Evolutionary conservation across 2,113 vertebrate genomes (phyloP).

Genomic region (Rhinoptilus africanus): DNA sequence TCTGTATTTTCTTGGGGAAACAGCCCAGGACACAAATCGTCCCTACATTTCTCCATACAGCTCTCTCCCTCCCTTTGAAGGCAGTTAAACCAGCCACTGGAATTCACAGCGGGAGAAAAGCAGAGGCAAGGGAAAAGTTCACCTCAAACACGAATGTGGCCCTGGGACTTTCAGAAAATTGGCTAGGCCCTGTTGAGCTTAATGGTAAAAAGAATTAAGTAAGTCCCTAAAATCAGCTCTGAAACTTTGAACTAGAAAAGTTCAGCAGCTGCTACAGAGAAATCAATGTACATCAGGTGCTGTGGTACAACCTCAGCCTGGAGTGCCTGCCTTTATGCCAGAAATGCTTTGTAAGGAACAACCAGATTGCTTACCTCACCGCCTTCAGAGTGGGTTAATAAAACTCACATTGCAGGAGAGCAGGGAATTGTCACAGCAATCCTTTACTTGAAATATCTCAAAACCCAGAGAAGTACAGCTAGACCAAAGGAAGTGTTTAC

Average conservation of each 20-base stretch:
- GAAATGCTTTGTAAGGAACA: background rate
- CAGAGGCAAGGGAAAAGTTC: background rate
- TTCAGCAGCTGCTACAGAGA: background rate
- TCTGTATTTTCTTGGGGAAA: background rate
- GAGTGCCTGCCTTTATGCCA: background rate
- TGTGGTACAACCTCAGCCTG: background rate
- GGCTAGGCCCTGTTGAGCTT: background rate
- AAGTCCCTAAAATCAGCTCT: background rate
- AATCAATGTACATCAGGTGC: background rate
- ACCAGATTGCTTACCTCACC: background rate
- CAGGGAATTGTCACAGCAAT: background rate
- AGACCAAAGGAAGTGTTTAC: background rate
- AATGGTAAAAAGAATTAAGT: background rate
- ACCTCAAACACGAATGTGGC: fast-evolving
- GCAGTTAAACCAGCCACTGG: background rate
- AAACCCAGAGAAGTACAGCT: background rate
- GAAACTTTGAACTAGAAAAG: background rate
- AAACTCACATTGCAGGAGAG: background rate
- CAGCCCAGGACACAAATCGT: background rate
- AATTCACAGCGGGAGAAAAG: background rate
- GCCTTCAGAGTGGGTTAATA: background rate
- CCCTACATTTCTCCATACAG: background rate
- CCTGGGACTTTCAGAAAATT: background rate
- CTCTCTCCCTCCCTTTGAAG: background rate
- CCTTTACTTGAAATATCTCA: background rate